These are phyloP conservation scores for Sphenopsis melanotis DNA, from an alignment of 2,797 vertebrate species.

Conservation along the genomic window DNA sequence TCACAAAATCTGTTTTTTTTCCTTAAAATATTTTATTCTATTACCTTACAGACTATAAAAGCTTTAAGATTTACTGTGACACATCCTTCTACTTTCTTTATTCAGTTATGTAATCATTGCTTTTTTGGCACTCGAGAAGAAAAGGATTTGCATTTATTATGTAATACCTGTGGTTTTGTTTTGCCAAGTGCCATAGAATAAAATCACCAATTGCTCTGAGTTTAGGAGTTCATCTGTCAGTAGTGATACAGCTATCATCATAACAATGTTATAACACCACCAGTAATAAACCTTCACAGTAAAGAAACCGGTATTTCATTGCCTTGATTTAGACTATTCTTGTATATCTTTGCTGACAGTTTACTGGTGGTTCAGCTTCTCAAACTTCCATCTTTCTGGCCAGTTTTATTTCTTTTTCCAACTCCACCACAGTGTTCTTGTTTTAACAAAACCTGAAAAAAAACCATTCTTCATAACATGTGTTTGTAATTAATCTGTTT, in stretches of 20 bases:
- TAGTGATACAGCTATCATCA: neutral
- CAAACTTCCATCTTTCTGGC: neutral
- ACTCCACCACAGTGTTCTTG: neutral
- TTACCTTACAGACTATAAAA: neutral
- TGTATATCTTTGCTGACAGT: neutral
- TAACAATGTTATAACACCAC: neutral
- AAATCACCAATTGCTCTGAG: neutral
- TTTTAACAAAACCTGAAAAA: neutral
- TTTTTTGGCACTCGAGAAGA: neutral
- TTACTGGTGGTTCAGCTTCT: neutral
- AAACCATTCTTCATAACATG: accelerated
- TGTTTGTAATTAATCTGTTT: neutral
- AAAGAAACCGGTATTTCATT: neutral
- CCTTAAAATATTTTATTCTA: neutral
- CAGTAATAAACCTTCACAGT: accelerated
- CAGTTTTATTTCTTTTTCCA: neutral
- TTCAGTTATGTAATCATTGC: neutral
- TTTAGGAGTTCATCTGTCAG: neutral
- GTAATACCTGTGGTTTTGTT: neutral
- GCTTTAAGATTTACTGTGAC: neutral
- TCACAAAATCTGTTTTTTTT: neutral
- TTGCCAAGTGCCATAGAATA: neutral
- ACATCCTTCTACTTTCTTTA: neutral
- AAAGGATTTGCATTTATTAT: neutral
- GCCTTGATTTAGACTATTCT: neutral